Evolutionary conservation across 1,140 invertebrate genomes (phyloP), one percentile per base, ranked within the genome.

Genomic region (Agrypnia vestita): DNA sequence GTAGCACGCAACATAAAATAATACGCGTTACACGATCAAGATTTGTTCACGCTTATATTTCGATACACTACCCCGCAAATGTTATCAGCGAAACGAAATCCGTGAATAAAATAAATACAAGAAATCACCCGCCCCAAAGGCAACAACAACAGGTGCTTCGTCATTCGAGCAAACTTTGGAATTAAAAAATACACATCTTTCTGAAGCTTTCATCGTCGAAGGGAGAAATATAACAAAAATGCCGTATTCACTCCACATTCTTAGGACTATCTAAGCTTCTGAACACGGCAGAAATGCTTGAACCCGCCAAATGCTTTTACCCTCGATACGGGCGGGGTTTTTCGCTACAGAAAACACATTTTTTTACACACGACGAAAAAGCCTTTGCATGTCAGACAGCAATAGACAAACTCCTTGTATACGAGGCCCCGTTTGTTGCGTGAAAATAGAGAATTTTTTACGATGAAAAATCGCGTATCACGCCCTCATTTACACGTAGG

Each of bases 331-430:
- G 64, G 44, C 35, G 61, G 35, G 35, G 61, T 43, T 35, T 67
- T 69, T 47, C 19, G 35, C 44, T 47, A 8, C 21, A n/a, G 44
- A n/a, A 35, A 17, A 69, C 64, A 15, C 44, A 10, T 44, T 69
- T 69, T 67, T 69, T 69, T 46, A 69, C 46, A 49, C 44, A 19
- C n/a, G 43, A 21, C 44, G 72, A 64, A 71, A 59, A 46, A 78
- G 76, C 61, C 35, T 78, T 78, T 78, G 76, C 76, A 78, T 78
- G 76, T 78, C 64, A 56, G 62, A 69, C 35, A 35, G 47, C 76
- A 21, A 78, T 78, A 64, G 61, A 12, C 69, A 69, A 74, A 74
- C 17, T 69, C 15, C 25, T 43, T 55, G 56, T 75, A 59, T 69
- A 46, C 21, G 17, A 62, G 25, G 35, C 44, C 59, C 43, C 43